Base-by-base conservation (phyloP, 2,888 invertebrate genomes). In the Miltochrista miniata region DNA sequence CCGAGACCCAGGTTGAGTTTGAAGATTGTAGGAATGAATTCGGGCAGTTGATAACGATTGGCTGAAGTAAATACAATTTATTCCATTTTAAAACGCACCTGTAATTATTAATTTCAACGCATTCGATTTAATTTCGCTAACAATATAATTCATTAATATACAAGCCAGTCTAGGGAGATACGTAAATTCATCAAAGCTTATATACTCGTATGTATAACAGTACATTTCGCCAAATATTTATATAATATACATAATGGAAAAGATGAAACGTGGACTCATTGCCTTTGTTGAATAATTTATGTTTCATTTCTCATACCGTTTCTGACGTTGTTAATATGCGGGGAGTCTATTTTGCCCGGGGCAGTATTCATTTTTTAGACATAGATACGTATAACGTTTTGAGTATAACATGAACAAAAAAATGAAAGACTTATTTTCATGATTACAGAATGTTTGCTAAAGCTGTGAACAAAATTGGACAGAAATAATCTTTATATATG, bases 271-370 rank as follows among this genome's bases (percentile, higher is more conserved):
- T 79, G 75, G 76, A 74, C 79, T 76, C 74, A 71, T 72, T 72
- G 78, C 79, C 75, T 83, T 84, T 82, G 83, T 81, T 84, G 87
- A 86, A 85, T 85, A 85, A 85, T 84, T 83, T 85, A 87, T 85
- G 72, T 82, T 82, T 81, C 82, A 82, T 83, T 78, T 77, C 77
- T 79, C 75, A 70, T 78, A 79, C 67, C 59, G 59, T 45, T 33
- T 71, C 61, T 65, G 68, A 61, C 74, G 71, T 66, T 59, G 65
- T 71, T 76, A 77, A 74, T 74, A 79, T 71, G 59, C 61, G 52
- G 56, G 53, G 56, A 72, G 70, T 65, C 69, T 73, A 72, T 73
- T 65, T 66, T 75, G n/a, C 81, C 67, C 42, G 52, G 65, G 74
- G 82, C 79, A 70, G 56, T 76, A 74, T 74, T 72, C 55, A 74